A percentile compares a stretch with the other conserved stretches of the same genome.
phyloP scores from a whole-genome alignment of 2,888 invertebrate genomes.

The Drosophila prolongata region DNA sequence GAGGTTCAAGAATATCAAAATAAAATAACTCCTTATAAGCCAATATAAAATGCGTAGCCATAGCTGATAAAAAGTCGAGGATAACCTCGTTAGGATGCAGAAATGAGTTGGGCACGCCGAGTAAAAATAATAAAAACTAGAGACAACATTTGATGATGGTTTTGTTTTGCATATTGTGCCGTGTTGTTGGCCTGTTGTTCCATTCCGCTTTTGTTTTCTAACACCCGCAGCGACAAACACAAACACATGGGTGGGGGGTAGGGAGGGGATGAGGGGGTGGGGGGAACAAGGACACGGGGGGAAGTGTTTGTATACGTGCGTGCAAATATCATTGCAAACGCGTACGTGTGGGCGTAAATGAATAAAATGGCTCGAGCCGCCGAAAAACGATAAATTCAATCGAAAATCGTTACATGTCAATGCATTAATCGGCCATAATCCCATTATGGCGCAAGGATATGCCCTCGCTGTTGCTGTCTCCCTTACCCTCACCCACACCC shows the following conservation, averaged over 20 bases:
- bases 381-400: conserved; percentile 84
- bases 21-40: not conserved
- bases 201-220: conserved; percentile 74
- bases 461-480: conserved; percentile 29
- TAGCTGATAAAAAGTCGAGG: not conserved
- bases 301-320: conserved; percentile 41
- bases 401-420: conserved; percentile 85
- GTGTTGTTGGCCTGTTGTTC: conserved; percentile 64
- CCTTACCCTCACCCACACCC: conserved; percentile 19
- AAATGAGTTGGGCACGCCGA: conserved; percentile 3
- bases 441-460: conserved; percentile 84
- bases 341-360: conserved; percentile 80
- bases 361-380: conserved; percentile 80
- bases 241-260: conserved; percentile 6
- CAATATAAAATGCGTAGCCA: not conserved
- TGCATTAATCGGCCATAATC: conserved; percentile 85
- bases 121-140: conserved; percentile 27
- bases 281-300: conserved; percentile 3
- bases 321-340: conserved; percentile 74
- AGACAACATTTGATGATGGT: conserved; percentile 65
- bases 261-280: not conserved
- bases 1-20: not conserved
- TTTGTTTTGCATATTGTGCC: conserved; percentile 73
- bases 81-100: not conserved
- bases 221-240: conserved; percentile 76